These are phyloP conservation scores for Machaerirhynchus nigripectus DNA, from an alignment of 2,113 vertebrate genomes.

Conservation along the genomic window DNA sequence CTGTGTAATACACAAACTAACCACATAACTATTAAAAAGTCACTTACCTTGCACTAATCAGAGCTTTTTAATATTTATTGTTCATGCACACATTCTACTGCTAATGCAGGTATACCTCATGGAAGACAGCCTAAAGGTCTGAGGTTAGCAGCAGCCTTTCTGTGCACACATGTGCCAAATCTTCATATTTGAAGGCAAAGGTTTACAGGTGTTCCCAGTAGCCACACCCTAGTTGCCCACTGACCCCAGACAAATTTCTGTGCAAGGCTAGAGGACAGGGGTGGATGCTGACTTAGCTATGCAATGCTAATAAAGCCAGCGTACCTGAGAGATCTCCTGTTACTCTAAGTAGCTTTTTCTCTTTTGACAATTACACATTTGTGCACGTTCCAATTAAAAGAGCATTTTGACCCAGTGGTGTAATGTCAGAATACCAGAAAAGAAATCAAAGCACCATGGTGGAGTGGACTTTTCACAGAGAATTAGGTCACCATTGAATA, in stretches of 20 bases:
- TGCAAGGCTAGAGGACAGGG: not conserved
- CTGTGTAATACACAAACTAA: not conserved
- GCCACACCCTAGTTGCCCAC: not conserved
- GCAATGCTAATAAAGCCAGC: not conserved
- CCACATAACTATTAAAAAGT: not conserved
- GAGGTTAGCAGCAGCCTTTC: not conserved
- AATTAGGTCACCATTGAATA: not conserved
- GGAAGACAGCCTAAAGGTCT: not conserved
- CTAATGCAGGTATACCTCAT: not conserved
- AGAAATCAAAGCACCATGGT: not conserved
- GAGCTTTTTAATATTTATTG: not conserved
- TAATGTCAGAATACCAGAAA: not conserved
- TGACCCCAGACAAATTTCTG: not conserved
- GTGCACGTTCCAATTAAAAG: not conserved
- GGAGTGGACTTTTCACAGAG: not conserved
- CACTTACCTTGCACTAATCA: not conserved
- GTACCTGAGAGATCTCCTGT: not conserved
- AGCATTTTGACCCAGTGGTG: not conserved
- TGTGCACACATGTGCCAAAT: accelerated
- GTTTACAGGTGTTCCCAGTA: not conserved
- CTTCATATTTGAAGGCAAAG: not conserved
- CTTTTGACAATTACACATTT: not conserved
- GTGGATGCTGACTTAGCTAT: not conserved
- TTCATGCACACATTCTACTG: not conserved
- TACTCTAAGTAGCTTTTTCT: not conserved